Evolutionary conservation across 2,888 invertebrate genomes (phyloP), one percentile per base, ranked within the genome.

Genomic region (Julus scandinavius): DNA sequence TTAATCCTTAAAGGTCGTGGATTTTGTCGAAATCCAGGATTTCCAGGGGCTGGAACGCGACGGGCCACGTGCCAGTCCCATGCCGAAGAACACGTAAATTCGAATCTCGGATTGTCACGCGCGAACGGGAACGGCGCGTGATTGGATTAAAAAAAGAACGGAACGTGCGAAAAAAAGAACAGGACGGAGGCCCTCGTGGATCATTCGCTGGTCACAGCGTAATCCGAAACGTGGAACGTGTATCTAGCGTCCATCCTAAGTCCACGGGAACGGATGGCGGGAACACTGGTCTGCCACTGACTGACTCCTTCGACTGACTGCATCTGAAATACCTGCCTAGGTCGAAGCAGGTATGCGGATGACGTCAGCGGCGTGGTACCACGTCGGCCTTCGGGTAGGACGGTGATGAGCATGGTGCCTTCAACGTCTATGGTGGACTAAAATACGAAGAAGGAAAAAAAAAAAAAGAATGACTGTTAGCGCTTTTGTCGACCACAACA

Each of bases 331-430:
- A n/a, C n/a, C 15, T 13, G 17, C 13, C 54, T n/a, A 17, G 20
- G 72, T 20, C 1, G 20, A 54, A 54, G 72, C 72, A 72, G 72
- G 29, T 72, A 72, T 29, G 72, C 29, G 20, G 72, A 20, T 72
- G 72, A 72, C 72, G 72, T 72, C 72, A 72, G 20, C 72, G 20
- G 72, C 72, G 20, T 72, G 72, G 20, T 72, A 20, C 72, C 20
- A 2, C n/a, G 20, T 20, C 72, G 72, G n/a, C 72, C 72, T 72
- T 72, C 72, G 72, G 72, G 72, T 72, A 72, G 72, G 72, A 72
- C 72, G 72, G 3, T 11, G 63, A 63, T 63, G 63, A n/a, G 72
- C 9, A 20, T 29, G 29, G 29, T 29, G 1, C 29, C 29, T 29
- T 29, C 29, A 29, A 29, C 29, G 29, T 20, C 20, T 2, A 63